Base-by-base conservation (phyloP, 1,140 invertebrate genomes). In the Papilio polyxenes region DNA sequence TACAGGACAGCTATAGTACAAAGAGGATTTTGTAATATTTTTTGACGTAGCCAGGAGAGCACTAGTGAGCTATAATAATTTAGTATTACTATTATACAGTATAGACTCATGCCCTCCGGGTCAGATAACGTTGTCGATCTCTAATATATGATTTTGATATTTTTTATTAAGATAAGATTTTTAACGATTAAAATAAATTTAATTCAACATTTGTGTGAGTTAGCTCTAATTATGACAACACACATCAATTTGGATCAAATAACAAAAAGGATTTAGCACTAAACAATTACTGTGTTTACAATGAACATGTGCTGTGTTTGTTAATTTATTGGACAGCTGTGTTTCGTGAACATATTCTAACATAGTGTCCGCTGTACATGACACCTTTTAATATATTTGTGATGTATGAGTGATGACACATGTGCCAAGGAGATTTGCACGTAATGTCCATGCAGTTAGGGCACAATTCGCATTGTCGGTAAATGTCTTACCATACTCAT, bases 401-500 rank as follows among this genome's bases (percentile, higher is more conserved):
- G 76, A 62, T 79, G 23, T 31, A 23, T 84, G 84, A 85, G 81
- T 84, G 83, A 84, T 81, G 89, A 86, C 84, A 90, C 76, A 76
- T 89, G 91, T 91, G 90, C 89, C 86, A 78, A 88, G 90, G 90
- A 87, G 86, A 82, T 83, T 89, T 87, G 88, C 90, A 93, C 90
- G 86, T 86, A 85, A 88, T 90, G 83, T 91, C 87, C 92, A 93
- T 93, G 92, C 91, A 92, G 82, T 92, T 92, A 92, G 90, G 89
- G 89, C 91, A 91, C 92, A 90, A 87, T 83, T 90, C 85, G 84
- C 83, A 85, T 85, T 83, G 92, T 15, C 90, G 87, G 80, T 78
- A 88, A 89, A 92, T 91, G 92, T 94, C 96, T 97, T 97, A 97
- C 97, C 97, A 95, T 97, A 96, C 94, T 95, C 96, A 95, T 97